Percentiles rank a stretch among this genome's conserved stretches.
These are phyloP conservation scores for Anodontia alba DNA, from an alignment of 2,888 invertebrate species.

Conservation along the genomic window DNA sequence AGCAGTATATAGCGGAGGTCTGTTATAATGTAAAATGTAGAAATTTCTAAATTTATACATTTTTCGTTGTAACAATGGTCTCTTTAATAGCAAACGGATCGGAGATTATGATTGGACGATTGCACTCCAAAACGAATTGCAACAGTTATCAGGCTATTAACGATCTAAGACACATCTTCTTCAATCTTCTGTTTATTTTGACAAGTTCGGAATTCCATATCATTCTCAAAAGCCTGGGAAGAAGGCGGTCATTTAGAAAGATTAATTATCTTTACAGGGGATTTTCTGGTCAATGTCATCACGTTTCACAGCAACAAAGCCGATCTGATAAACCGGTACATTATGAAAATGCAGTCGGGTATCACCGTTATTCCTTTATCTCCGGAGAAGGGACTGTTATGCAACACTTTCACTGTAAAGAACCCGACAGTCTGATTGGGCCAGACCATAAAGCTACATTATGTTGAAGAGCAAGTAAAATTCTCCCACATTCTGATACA, in stretches of 20 bases:
- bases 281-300: constrained; percentile 30
- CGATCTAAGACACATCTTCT: neutral
- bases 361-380: constrained; percentile 10
- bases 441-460: neutral
- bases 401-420: constrained; percentile 6
- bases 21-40: too few species aligned
- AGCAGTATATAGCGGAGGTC: too few species aligned
- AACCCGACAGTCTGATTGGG: constrained; percentile 9
- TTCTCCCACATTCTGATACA: too few species aligned
- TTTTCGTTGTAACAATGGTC: neutral
- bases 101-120: neutral
- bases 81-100: neutral
- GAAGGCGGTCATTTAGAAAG: constrained; percentile 28
- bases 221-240: constrained; percentile 36
- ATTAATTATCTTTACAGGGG: constrained; percentile 25
- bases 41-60: too few species aligned
- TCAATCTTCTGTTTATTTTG: constrained; percentile 52
- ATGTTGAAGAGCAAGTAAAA: too few species aligned
- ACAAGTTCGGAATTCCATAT: constrained; percentile 39
- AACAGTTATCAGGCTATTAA: constrained; percentile 9
- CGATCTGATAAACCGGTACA: neutral
- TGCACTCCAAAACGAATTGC: neutral
- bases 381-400: neutral
- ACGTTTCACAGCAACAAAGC: constrained; percentile 34
- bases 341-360: neutral